Evolutionary conservation across 2,113 vertebrate species (phyloP).

Genomic region (Neogale vison): DNA sequence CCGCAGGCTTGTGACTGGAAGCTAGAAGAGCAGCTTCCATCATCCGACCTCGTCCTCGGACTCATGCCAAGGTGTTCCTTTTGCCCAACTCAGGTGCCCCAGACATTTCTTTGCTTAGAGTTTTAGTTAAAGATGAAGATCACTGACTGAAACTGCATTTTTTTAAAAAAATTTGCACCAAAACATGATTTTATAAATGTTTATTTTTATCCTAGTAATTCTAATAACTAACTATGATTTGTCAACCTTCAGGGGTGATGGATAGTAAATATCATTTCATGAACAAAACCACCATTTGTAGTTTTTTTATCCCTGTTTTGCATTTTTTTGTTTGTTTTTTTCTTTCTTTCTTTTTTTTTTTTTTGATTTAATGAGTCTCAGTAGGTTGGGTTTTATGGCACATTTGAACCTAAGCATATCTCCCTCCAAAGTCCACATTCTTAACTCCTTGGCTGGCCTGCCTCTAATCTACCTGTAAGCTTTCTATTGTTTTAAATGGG

Average conservation of each 20-base stretch:
- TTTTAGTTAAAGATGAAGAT: conserved; percentile 9
- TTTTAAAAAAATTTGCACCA: not conserved
- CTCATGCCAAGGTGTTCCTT: not conserved
- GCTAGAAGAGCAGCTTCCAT: not conserved
- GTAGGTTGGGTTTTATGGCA: not conserved
- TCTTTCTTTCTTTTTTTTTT: not conserved
- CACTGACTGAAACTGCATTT: not conserved
- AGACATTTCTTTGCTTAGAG: not conserved
- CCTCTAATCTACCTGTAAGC: conserved; percentile 40
- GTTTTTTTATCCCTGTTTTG: not conserved
- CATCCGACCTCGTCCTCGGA: not conserved
- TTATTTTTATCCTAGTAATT: not conserved
- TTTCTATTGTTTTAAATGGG: conserved; percentile 39
- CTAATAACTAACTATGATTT: not conserved
- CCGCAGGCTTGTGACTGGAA: not conserved
- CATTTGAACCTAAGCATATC: not conserved
- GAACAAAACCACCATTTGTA: not conserved
- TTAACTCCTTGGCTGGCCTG: not conserved
- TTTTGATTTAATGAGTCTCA: not conserved
- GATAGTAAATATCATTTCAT: not conserved
- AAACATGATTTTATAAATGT: not conserved
- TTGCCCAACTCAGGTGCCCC: not conserved
- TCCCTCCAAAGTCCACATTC: conserved; percentile 46
- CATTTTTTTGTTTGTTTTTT: not conserved
- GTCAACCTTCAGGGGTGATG: not conserved